Conservation (phyloP, 2,888 invertebrate species). For the Stratiomys singularior region DNA sequence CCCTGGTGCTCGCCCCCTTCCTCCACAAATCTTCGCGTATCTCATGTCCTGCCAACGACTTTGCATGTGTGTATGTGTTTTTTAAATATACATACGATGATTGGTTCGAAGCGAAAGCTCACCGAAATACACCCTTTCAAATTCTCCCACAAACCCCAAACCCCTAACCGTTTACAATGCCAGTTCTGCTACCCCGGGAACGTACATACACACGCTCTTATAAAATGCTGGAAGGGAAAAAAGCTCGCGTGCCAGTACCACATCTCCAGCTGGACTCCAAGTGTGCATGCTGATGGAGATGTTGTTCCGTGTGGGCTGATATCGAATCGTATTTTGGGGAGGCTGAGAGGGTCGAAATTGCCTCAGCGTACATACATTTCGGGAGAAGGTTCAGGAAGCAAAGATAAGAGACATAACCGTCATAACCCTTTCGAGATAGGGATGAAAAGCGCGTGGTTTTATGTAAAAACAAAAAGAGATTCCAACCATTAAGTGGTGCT, state of each 20-base stretch:
- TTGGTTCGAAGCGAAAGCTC: conserved; percentile 42
- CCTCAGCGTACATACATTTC: not conserved
- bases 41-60: conserved; percentile 25
- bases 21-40: conserved; percentile 30
- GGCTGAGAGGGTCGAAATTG: conserved; percentile 23
- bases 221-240: conserved; percentile 40
- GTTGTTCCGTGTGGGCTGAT: conserved; percentile 30
- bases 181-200: not conserved
- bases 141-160: not conserved
- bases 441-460: conserved; percentile 12
- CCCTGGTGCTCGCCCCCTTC: not conserved
- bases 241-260: conserved; percentile 39
- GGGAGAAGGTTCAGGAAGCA: not conserved
- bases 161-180: not conserved
- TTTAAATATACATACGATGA: conserved; percentile 41
- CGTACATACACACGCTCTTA: not conserved
- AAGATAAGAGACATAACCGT: conserved; percentile 6
- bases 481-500: not conserved
- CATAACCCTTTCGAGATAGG: not conserved
- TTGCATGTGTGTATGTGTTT: conserved; percentile 18
- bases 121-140: conserved; percentile 30
- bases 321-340: not conserved
- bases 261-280: not conserved
- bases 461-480: conserved; percentile 12
- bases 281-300: not conserved